A percentile compares a stretch with the other conserved stretches of the same genome.
Evolutionary conservation across 2,113 vertebrate species (phyloP).

Genomic region (Sylvicapra grimmia): DNA sequence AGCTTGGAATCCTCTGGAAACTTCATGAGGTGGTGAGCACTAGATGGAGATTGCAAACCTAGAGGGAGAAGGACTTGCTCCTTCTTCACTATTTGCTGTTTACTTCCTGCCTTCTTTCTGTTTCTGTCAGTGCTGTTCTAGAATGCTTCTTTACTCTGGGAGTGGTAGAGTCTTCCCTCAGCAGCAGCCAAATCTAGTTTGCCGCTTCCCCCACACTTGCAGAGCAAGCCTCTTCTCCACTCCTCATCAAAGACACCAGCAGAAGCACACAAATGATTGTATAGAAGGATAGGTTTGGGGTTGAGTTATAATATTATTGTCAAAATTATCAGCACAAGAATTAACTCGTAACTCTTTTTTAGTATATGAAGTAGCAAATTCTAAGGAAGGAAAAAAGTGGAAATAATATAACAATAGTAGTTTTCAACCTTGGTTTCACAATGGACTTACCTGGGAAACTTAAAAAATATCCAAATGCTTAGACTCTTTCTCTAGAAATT

Average conservation of each 20-base stretch:
- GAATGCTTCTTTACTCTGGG: not conserved
- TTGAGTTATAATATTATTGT: not conserved
- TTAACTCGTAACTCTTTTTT: not conserved
- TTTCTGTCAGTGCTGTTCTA: not conserved
- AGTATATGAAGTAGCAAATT: conserved; percentile 1
- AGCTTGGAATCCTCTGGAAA: not conserved
- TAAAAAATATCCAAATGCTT: not conserved
- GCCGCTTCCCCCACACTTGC: not conserved
- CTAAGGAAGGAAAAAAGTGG: not conserved
- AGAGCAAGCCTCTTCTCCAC: not conserved
- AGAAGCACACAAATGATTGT: not conserved
- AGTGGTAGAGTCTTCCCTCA: not conserved
- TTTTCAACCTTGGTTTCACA: not conserved
- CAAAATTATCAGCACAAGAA: not conserved
- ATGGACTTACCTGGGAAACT: not conserved
- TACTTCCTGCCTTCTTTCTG: not conserved
- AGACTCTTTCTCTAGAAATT: not conserved
- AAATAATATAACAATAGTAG: not conserved
- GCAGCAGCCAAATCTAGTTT: not conserved
- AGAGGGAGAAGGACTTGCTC: not conserved
- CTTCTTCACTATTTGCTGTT: not conserved
- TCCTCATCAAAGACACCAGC: not conserved
- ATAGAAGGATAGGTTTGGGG: not conserved
- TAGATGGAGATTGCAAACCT: not conserved
- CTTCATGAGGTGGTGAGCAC: not conserved